These are phyloP conservation scores for Ophioderma brevispina DNA, from an alignment of 35 echinoderm and acorn worm species.

Conservation along the genomic window DNA sequence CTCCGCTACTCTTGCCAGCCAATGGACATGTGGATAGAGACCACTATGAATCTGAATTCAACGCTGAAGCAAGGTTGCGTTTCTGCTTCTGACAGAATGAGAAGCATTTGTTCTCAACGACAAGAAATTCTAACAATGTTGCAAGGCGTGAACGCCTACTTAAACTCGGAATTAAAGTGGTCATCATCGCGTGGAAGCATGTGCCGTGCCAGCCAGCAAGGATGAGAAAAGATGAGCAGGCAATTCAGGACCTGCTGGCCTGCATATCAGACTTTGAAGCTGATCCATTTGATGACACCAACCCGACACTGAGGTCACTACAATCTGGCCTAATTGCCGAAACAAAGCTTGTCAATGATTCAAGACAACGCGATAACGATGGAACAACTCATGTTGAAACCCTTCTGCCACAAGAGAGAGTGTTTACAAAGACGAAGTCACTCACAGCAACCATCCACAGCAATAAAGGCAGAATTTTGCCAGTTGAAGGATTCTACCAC, in stretches of 20 bases:
- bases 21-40: too few species aligned
- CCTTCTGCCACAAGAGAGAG: conserved; percentile 13
- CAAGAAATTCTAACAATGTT: conserved; percentile 40
- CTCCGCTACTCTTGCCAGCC: conserved; percentile 34
- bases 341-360: conserved; percentile 32
- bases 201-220: conserved; percentile 52
- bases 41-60: too few species aligned
- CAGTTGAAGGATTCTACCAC: too few species aligned
- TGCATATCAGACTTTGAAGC: conserved; percentile 29
- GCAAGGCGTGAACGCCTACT: conserved; percentile 5
- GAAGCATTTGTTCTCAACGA: conserved; percentile 39
- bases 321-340: conserved; percentile 52
- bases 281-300: conserved; percentile 44
- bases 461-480: conserved; percentile 41
- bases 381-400: conserved; percentile 50
- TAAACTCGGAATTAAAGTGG: conserved; percentile 21
- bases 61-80: conserved; percentile 19
- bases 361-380: conserved; percentile 34
- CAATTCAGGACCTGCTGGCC: conserved; percentile 41
- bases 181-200: not conserved
- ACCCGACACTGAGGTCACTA: conserved; percentile 49
- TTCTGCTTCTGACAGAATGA: conserved; percentile 36
- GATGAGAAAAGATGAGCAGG: conserved; percentile 38
- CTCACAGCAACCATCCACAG: conserved; percentile 60
- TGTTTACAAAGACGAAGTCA: conserved; percentile 31